These are phyloP conservation scores for Meliscaeva auricollis DNA, from an alignment of 2,888 invertebrate species.

Conservation along the genomic window DNA sequence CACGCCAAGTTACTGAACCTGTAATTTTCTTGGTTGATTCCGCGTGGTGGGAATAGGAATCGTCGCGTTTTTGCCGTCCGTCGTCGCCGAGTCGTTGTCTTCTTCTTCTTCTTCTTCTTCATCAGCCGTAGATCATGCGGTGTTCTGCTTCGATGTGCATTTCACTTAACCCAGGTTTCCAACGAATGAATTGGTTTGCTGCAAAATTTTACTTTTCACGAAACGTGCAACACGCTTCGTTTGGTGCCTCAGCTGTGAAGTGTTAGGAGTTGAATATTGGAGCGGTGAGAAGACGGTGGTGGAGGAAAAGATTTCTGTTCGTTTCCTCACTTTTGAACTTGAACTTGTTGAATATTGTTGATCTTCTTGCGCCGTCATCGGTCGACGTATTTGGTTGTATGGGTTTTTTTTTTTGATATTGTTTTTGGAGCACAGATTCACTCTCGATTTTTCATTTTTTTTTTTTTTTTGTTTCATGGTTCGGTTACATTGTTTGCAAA, in stretches of 20 bases:
- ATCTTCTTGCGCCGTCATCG: conserved; percentile 23
- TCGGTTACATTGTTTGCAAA: conserved; percentile 10
- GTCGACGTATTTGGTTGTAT: background rate
- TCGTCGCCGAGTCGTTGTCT: background rate
- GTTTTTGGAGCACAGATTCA: conserved; percentile 34
- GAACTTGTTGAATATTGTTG: conserved; percentile 73
- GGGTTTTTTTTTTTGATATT: too few relatives aligned
- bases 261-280: too few relatives aligned
- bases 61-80: conserved; percentile 3
- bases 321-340: conserved; percentile 79
- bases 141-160: conserved; percentile 72
- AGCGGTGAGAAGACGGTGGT: too few relatives aligned
- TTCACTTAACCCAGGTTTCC: conserved; percentile 53
- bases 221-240: conserved; percentile 45
- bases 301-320: conserved; percentile 22
- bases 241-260: background rate
- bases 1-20: conserved; percentile 67
- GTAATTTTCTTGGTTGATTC: conserved; percentile 68
- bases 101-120: background rate
- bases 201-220: conserved; percentile 67
- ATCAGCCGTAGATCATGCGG: background rate
- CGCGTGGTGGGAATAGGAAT: conserved; percentile 47
- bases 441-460: conserved; percentile 52
- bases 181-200: conserved; percentile 25
- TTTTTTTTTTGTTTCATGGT: background rate